Evolutionary conservation across 2,113 vertebrate genomes (phyloP).

Genomic region (Lathamus discolor): DNA sequence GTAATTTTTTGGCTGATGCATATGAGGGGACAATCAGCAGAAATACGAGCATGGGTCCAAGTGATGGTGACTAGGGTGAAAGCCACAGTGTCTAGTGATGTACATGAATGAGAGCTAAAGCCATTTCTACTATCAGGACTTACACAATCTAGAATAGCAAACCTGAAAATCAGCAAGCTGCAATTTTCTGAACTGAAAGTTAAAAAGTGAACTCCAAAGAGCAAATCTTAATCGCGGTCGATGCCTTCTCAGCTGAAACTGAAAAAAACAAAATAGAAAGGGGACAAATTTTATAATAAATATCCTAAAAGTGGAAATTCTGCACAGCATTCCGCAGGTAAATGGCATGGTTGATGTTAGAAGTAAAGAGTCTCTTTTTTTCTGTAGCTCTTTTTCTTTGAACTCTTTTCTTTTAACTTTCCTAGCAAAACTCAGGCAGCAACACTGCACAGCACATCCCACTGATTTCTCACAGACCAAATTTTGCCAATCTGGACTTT

Average conservation of each 20-base stretch:
- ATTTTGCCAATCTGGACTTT: neutral
- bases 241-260: neutral
- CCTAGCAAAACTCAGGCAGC: neutral
- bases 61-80: neutral
- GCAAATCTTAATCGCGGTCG: neutral
- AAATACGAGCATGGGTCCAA: neutral
- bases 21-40: neutral
- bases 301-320: neutral
- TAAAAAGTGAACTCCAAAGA: neutral
- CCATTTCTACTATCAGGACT: neutral
- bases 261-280: neutral
- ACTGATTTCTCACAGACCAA: neutral
- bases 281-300: neutral
- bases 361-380: neutral
- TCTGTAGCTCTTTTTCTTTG: neutral
- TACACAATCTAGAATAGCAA: neutral
- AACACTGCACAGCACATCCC: neutral
- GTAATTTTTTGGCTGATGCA: neutral
- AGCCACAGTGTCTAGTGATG: fast-evolving
- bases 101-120: neutral
- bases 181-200: neutral
- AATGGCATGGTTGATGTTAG: neutral
- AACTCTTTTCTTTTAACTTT: neutral
- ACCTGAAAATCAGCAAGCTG: neutral
- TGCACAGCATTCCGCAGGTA: neutral